phyloP scores from a whole-genome alignment of 2,888 invertebrate genomes.

The Sesamia inferens region DNA sequence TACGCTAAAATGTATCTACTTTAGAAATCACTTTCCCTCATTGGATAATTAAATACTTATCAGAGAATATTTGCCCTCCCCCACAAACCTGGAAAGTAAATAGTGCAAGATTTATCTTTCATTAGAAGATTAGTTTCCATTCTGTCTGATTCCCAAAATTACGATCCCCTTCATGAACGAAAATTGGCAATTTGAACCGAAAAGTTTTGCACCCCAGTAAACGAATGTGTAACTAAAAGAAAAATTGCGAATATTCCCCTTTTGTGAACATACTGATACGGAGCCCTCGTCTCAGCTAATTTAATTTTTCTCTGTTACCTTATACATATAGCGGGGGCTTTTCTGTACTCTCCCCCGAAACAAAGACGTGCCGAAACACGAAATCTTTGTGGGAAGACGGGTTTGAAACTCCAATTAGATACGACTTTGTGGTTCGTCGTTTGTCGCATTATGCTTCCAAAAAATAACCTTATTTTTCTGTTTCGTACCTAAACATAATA shows the following conservation, averaged over 20 bases:
- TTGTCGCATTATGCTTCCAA: slow-evolving; percentile 35
- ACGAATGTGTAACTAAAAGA: slow-evolving; percentile 68
- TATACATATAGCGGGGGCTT: slow-evolving; percentile 45
- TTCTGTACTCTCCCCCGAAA: slow-evolving; percentile 54
- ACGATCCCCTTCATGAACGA: slow-evolving; percentile 59
- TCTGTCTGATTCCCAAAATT: slow-evolving; percentile 55
- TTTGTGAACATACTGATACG: slow-evolving; percentile 60
- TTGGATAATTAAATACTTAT: slow-evolving; percentile 3
- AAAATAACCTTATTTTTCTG: slow-evolving; percentile 41
- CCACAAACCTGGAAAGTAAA: slow-evolving; percentile 6
- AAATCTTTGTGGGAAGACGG: slow-evolving; percentile 51
- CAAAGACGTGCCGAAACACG: slow-evolving; percentile 59
- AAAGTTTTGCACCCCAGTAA: slow-evolving; percentile 60
- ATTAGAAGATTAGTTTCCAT: slow-evolving; percentile 60
- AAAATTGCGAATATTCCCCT: slow-evolving; percentile 68
- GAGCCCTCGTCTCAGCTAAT: slow-evolving; percentile 60
- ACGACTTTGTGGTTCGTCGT: slow-evolving; percentile 41
- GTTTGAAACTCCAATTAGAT: slow-evolving; percentile 53
- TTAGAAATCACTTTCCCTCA: not conserved
- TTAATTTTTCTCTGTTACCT: slow-evolving; percentile 65
- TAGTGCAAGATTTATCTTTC: slow-evolving; percentile 55
- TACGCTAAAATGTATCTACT: not conserved
- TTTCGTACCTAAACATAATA: not conserved
- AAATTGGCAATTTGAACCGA: slow-evolving; percentile 66
- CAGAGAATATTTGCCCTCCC: slow-evolving; percentile 12